phyloP scores from a whole-genome alignment of 2,797 vertebrate species.

The Eupleurogrammus muticus region DNA sequence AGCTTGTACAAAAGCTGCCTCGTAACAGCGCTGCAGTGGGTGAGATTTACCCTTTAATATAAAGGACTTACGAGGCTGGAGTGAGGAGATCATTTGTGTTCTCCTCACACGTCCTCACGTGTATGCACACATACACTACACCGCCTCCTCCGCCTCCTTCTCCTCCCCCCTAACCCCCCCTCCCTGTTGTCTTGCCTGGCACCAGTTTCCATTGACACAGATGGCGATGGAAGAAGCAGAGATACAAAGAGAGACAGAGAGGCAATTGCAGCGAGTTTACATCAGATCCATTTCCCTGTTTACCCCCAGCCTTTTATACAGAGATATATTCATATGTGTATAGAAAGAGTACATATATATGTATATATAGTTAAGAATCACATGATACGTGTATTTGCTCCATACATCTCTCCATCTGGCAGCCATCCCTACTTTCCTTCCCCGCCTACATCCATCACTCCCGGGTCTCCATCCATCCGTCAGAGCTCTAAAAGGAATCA shows the following conservation, averaged over 20 bases:
- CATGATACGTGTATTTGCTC: conserved; percentile 19
- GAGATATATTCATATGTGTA: too few species aligned
- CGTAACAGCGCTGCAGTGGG: background rate
- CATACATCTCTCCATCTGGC: conserved; percentile 36
- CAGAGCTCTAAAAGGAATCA: conserved; percentile 42
- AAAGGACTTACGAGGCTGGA: conserved; percentile 2
- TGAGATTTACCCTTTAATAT: background rate
- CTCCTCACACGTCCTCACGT: conserved; percentile 19
- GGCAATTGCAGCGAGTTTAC: conserved; percentile 37
- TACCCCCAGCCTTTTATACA: background rate
- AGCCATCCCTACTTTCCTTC: conserved; percentile 28
- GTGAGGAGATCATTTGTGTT: conserved; percentile 19
- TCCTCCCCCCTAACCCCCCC: conserved; percentile 11
- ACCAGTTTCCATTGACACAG: conserved; percentile 58
- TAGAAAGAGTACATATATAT: too few species aligned
- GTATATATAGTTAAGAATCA: conserved; percentile 31
- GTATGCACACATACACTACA: conserved; percentile 27
- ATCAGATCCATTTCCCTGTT: conserved; percentile 21
- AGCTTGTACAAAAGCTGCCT: background rate
- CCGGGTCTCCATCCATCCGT: conserved; percentile 43
- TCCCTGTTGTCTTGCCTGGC: conserved; percentile 63
- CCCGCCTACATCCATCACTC: conserved; percentile 46
- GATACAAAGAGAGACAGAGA: conserved; percentile 40
- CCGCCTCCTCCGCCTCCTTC: conserved; percentile 27
- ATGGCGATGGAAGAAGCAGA: conserved; percentile 47